Percentiles rank a stretch among this genome's conserved stretches.
phyloP scores from a whole-genome alignment of 2,888 invertebrate species.

The Caenorhabditis sulstoni region DNA sequence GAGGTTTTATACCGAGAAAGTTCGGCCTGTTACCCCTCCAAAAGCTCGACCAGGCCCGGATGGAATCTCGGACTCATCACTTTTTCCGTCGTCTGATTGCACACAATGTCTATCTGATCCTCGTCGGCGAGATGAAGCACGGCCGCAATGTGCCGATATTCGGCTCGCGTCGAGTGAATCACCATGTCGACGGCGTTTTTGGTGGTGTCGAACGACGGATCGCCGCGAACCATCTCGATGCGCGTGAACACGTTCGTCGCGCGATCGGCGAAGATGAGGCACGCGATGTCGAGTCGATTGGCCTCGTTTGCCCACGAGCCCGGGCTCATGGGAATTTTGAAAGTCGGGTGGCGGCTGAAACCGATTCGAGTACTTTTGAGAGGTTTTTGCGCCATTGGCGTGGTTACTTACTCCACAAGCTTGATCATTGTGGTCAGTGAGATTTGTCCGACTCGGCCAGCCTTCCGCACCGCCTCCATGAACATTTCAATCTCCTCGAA shows the following conservation, averaged over 20 bases:
- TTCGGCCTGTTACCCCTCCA: no score
- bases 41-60: no score
- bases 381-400: not conserved
- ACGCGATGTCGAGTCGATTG: conserved; percentile 42
- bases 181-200: conserved; percentile 10
- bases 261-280: conserved; percentile 15
- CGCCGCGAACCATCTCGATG: conserved; percentile 14
- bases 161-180: conserved; percentile 27
- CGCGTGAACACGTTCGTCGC: conserved; percentile 11
- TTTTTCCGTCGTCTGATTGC: no score
- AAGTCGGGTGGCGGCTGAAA: conserved; percentile 15
- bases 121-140: conserved; percentile 22
- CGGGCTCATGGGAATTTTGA: conserved; percentile 22
- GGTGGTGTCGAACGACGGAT: conserved; percentile 16
- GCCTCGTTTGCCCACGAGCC: conserved; percentile 32
- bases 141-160: conserved; percentile 24
- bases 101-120: conserved; percentile 7
- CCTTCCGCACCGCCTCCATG: conserved; percentile 20
- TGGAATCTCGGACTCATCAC: no score
- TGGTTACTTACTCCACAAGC: conserved; percentile 10
- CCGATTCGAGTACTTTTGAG: not conserved
- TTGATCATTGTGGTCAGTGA: conserved; percentile 27
- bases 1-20: no score
- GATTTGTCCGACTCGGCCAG: conserved; percentile 17
- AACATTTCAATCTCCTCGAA: conserved; percentile 27